A percentile compares a stretch with the other conserved stretches of the same genome.
Conservation (phyloP, 2,113 vertebrate genomes). For the Hippoglossus stenolepis region DNA sequence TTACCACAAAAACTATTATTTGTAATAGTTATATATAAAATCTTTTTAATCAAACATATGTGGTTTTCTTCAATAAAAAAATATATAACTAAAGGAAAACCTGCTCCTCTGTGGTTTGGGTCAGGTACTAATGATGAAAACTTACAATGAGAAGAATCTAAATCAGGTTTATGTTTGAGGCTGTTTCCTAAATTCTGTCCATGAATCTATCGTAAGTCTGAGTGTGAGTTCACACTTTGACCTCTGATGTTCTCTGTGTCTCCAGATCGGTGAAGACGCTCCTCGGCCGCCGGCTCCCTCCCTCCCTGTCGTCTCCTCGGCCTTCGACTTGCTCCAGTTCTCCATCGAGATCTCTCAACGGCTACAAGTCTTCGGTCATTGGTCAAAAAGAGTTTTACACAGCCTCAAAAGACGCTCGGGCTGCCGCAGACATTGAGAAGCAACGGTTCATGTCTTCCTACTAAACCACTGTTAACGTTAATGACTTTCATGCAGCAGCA, state of each 20-base stretch:
- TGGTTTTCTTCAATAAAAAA: no score
- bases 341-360: constrained; percentile 61
- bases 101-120: no score
- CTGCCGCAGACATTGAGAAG: constrained; percentile 18
- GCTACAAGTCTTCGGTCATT: constrained; percentile 52
- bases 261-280: constrained; percentile 29
- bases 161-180: background rate
- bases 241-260: background rate
- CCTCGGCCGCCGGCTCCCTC: background rate
- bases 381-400: constrained; percentile 48
- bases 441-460: background rate
- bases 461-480: background rate
- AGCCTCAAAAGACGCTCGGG: background rate
- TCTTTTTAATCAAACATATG: no score
- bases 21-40: no score
- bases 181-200: background rate
- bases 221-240: background rate
- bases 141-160: no score
- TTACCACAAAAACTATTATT: no score
- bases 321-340: constrained; percentile 56
- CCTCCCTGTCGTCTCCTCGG: constrained; percentile 33
- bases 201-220: no score
- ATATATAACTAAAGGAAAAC: no score
- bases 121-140: no score
- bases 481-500: background rate